These are phyloP conservation scores for Simalia tracyae DNA, from an alignment of 2,797 vertebrate species.

Conservation along the genomic window DNA sequence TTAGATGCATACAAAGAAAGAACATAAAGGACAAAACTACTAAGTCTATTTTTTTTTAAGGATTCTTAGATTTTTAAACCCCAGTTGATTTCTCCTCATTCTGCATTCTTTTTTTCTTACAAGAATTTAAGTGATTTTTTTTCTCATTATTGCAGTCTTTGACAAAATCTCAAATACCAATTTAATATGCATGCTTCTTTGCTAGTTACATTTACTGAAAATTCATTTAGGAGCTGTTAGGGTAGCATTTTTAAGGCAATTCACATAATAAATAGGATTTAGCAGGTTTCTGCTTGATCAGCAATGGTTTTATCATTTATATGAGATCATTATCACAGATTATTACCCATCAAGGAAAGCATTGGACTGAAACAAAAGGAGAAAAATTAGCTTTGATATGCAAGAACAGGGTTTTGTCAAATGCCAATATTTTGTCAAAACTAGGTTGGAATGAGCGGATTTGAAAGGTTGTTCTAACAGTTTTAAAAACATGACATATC, in stretches of 20 bases:
- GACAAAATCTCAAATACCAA: not conserved
- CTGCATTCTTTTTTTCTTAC: not conserved
- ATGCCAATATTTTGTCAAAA: not conserved
- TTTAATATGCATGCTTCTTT: not conserved
- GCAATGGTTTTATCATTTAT: conserved; percentile 17
- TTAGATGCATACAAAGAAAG: not conserved
- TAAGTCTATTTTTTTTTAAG: not conserved
- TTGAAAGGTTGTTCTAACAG: not conserved
- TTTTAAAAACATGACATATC: not conserved
- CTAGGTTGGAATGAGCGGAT: not conserved
- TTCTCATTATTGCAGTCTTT: not conserved
- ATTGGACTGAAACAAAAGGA: not conserved
- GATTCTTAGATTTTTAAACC: conserved; percentile 3
- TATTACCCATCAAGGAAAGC: not conserved
- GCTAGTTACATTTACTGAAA: not conserved
- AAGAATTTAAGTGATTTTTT: not conserved
- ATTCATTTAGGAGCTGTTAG: not conserved
- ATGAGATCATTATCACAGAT: conserved; percentile 8
- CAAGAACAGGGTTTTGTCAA: not conserved
- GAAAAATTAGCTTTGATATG: not conserved
- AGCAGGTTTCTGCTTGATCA: not conserved
- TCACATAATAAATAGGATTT: not conserved
- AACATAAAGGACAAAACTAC: not conserved
- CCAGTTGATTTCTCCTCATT: not conserved
- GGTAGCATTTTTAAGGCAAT: not conserved